Percentiles rank a stretch among this genome's conserved stretches.
phyloP scores from a whole-genome alignment of 2,888 invertebrate genomes.

The Xylota sylvarum region DNA sequence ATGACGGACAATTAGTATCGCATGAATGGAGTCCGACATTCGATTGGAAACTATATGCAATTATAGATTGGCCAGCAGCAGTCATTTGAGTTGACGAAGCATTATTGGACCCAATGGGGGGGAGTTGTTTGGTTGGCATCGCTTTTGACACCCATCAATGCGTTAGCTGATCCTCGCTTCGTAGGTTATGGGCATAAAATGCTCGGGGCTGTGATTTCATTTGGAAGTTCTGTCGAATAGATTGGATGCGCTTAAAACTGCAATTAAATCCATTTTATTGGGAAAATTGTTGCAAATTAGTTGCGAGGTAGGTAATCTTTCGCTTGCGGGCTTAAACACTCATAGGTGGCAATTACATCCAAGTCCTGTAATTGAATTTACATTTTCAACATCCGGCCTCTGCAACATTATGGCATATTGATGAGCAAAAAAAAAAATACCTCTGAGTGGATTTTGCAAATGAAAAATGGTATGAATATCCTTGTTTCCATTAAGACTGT shows the following conservation, averaged over 20 bases:
- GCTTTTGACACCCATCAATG: conserved; percentile 49
- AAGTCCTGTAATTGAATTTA: neutral
- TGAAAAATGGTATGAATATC: too few relatives aligned
- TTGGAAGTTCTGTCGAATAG: neutral
- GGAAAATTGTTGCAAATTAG: conserved; percentile 19
- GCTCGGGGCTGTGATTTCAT: conserved; percentile 5
- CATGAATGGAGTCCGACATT: conserved; percentile 59
- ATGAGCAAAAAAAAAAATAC: too few relatives aligned
- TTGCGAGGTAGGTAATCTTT: neutral
- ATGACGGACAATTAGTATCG: conserved; percentile 57
- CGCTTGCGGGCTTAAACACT: neutral
- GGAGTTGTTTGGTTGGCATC: conserved; percentile 13
- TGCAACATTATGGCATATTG: too few relatives aligned
- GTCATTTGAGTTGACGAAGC: conserved; percentile 53
- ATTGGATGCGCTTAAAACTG: conserved; percentile 7
- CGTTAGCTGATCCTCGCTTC: conserved; percentile 5
- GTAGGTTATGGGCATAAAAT: neutral
- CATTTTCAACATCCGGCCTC: too few relatives aligned
- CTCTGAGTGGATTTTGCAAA: too few relatives aligned
- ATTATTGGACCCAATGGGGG: conserved; percentile 26
- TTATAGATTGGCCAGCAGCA: conserved; percentile 49
- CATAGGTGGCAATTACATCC: neutral
- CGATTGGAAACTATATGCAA: conserved; percentile 47
- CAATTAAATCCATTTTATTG: conserved; percentile 2
- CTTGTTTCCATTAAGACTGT: too few relatives aligned